Conservation (phyloP, 2,113 vertebrate species). For the Limanda limanda region DNA sequence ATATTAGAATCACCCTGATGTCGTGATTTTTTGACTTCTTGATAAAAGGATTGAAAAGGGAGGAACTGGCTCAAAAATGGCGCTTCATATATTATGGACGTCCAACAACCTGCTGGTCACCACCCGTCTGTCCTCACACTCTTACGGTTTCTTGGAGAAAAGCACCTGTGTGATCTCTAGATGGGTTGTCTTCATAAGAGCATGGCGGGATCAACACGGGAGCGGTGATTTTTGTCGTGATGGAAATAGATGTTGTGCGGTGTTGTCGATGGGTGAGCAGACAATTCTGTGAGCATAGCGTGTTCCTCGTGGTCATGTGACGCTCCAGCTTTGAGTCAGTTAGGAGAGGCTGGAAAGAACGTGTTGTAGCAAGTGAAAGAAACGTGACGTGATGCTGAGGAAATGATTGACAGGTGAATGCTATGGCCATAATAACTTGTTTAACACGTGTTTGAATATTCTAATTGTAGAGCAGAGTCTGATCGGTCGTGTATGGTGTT, state of each 20-base stretch:
- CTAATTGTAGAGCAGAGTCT: constrained; percentile 27
- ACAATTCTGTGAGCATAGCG: constrained; percentile 3
- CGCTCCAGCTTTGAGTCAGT: constrained; percentile 18
- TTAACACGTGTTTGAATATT: constrained; percentile 17
- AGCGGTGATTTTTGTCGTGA: background rate
- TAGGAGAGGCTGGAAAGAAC: background rate
- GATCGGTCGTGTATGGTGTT: constrained; percentile 15
- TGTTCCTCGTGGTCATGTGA: constrained; percentile 37
- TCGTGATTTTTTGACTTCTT: background rate
- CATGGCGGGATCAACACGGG: background rate
- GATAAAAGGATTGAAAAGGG: constrained; percentile 22
- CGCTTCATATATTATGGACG: background rate
- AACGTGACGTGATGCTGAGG: constrained; percentile 24
- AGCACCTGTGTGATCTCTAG: background rate
- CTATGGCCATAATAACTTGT: constrained; percentile 15
- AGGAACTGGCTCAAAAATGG: background rate
- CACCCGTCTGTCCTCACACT: constrained; percentile 10
- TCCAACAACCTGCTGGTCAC: constrained; percentile 5
- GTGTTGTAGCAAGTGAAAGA: constrained; percentile 10
- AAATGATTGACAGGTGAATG: constrained; percentile 22
- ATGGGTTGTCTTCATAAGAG: background rate
- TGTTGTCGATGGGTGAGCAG: constrained; percentile 23
- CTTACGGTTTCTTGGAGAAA: constrained; percentile 8
- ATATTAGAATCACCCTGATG: constrained; percentile 5
- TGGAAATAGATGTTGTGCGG: constrained; percentile 29